Percentiles rank a stretch among this genome's conserved stretches.
Conservation (phyloP, 1,140 invertebrate species). For the Rhyacophila brunnea region DNA sequence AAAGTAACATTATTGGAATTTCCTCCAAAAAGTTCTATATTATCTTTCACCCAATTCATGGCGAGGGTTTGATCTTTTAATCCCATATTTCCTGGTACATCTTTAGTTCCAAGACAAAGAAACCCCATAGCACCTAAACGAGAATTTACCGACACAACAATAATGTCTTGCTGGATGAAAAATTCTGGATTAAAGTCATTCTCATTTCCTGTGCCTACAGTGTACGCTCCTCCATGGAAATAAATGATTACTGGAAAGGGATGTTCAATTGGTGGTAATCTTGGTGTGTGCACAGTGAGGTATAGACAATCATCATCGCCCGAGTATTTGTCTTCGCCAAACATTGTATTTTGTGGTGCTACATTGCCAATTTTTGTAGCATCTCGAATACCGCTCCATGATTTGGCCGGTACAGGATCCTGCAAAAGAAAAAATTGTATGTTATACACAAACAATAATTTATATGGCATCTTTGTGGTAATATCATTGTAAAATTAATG, state of each 20-base stretch:
- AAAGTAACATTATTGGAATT: conserved; percentile 46
- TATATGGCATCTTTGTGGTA: too few relatives aligned
- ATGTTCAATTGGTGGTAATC: conserved; percentile 23
- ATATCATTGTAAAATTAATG: neutral
- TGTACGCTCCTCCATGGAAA: conserved; percentile 44
- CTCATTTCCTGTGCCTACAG: conserved; percentile 36
- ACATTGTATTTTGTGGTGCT: conserved; percentile 1
- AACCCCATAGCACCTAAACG: conserved; percentile 53
- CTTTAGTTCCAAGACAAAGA: conserved; percentile 52
- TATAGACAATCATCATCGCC: conserved; percentile 67
- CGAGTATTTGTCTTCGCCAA: neutral
- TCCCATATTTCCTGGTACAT: conserved; percentile 35
- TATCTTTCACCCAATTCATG: conserved; percentile 54
- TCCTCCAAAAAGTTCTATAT: conserved; percentile 47
- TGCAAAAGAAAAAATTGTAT: too few relatives aligned
- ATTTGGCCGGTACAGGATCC: conserved; percentile 42
- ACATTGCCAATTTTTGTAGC: conserved; percentile 39
- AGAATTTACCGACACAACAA: conserved; percentile 52
- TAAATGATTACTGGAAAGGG: conserved; percentile 40
- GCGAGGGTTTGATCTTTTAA: conserved; percentile 32
- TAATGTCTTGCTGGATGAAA: conserved; percentile 49
- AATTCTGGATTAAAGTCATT: conserved; percentile 37
- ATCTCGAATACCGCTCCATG: conserved; percentile 44
- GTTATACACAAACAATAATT: too few relatives aligned
- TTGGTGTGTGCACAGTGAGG: conserved; percentile 63